A percentile compares a stretch with the other conserved stretches of the same genome.
These are phyloP conservation scores for Nanorana parkeri DNA, from an alignment of 2,113 vertebrate species.

Conservation along the genomic window DNA sequence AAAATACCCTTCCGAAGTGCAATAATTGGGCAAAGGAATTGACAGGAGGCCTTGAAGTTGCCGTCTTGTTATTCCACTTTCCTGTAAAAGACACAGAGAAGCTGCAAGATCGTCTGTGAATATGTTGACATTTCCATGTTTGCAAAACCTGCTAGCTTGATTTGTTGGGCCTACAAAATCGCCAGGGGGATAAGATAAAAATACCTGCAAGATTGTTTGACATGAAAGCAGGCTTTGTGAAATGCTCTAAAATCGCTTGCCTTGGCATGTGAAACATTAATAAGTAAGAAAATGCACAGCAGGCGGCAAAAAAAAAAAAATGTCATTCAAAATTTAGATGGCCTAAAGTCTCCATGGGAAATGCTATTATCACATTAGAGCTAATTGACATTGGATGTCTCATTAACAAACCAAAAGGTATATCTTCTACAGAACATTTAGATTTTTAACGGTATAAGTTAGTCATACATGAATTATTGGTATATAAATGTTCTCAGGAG, in stretches of 20 bases:
- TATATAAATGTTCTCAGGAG: no score
- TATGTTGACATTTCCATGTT: conserved; percentile 67
- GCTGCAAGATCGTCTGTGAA: conserved; percentile 56
- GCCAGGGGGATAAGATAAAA: conserved; percentile 64
- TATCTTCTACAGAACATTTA: conserved; percentile 76
- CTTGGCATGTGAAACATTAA: conserved; percentile 58
- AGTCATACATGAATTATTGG: no score
- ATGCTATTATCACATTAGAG: conserved; percentile 78
- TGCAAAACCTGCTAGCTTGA: conserved; percentile 65
- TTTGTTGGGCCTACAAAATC: conserved; percentile 66
- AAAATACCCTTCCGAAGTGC: conserved; percentile 16
- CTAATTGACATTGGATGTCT: conserved; percentile 79
- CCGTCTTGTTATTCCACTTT: conserved; percentile 36
- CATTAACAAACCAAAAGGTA: conserved; percentile 78
- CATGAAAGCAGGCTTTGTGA: conserved; percentile 58
- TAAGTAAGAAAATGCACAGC: conserved; percentile 49
- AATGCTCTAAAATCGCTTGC: conserved; percentile 55
- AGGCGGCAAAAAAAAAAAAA: conserved; percentile 69
- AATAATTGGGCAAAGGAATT: conserved; percentile 42
- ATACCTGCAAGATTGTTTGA: conserved; percentile 60
- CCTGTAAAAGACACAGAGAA: conserved; percentile 50
- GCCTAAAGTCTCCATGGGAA: conserved; percentile 64
- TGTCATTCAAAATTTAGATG: conserved; percentile 69
- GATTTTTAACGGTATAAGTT: conserved; percentile 32
- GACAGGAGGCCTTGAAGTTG: conserved; percentile 46